Evolutionary conservation across 2,797 vertebrate species (phyloP).

Genomic region (Myioborus miniatus): DNA sequence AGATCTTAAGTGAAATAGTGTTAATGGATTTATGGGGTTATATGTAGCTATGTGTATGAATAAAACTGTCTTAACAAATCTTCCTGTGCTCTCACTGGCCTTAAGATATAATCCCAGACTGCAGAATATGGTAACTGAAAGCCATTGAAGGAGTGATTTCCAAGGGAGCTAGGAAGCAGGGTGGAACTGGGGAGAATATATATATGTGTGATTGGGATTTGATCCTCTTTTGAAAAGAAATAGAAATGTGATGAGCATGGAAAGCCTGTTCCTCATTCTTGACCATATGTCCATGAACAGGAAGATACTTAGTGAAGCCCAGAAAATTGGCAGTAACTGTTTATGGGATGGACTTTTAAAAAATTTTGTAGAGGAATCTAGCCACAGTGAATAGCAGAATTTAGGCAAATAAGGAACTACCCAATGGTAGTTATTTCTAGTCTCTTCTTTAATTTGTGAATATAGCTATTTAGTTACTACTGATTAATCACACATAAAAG

Average conservation of each 20-base stretch:
- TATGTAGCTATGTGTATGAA: not conserved
- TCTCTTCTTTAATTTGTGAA: not conserved
- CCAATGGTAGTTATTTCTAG: not conserved
- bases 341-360: not conserved
- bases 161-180: not conserved
- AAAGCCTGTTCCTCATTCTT: constrained; percentile 12
- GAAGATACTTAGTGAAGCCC: not conserved
- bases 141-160: not conserved
- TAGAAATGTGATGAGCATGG: not conserved
- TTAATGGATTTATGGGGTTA: not conserved
- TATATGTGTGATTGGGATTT: not conserved
- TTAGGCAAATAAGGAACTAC: not conserved
- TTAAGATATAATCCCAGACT: not conserved
- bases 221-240: not conserved
- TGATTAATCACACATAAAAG: constrained; percentile 50
- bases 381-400: not conserved
- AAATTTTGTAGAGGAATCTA: not conserved
- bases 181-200: not conserved
- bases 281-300: not conserved
- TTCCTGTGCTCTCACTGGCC: not conserved
- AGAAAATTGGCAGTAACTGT: not conserved
- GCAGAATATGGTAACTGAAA: not conserved
- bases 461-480: constrained; percentile 15
- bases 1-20: not conserved
- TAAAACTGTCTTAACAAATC: not conserved